These are phyloP conservation scores for Ornithoptera priamus DNA, from an alignment of 2,888 invertebrate genomes.

Conservation along the genomic window DNA sequence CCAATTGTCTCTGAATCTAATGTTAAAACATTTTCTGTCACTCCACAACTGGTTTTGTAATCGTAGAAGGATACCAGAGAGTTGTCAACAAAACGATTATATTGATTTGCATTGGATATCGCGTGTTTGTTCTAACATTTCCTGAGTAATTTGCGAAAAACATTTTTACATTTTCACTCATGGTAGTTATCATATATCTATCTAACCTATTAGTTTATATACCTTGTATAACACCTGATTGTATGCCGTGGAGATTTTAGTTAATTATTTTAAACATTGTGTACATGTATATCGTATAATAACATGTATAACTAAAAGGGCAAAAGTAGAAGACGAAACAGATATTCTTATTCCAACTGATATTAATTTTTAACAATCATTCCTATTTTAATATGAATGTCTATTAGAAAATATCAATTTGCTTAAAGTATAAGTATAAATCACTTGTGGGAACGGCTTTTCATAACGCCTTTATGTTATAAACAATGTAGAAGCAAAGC, in stretches of 20 bases:
- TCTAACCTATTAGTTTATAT: neutral
- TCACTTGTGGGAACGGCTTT: neutral
- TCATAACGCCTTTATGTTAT: slow-evolving; percentile 8
- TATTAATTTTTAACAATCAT: neutral
- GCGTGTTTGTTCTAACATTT: slow-evolving; percentile 20
- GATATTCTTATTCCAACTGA: no score
- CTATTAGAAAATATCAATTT: neutral
- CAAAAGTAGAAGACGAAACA: no score
- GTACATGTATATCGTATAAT: no score
- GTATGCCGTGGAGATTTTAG: no score
- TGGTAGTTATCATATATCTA: no score
- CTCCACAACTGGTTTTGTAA: neutral
- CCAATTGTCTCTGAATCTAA: no score
- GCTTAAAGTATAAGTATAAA: neutral
- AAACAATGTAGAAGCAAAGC: slow-evolving; percentile 27
- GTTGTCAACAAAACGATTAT: slow-evolving; percentile 17
- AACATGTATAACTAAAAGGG: no score
- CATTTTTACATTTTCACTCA: neutral
- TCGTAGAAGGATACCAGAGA: neutral
- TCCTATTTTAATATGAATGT: neutral
- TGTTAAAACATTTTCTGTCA: neutral
- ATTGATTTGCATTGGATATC: slow-evolving; percentile 24
- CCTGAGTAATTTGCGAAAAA: slow-evolving; percentile 10
- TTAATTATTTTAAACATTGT: no score
- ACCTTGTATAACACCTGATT: no score